Conservation (phyloP, 2,113 vertebrate species). For the Synchiropus splendidus region DNA sequence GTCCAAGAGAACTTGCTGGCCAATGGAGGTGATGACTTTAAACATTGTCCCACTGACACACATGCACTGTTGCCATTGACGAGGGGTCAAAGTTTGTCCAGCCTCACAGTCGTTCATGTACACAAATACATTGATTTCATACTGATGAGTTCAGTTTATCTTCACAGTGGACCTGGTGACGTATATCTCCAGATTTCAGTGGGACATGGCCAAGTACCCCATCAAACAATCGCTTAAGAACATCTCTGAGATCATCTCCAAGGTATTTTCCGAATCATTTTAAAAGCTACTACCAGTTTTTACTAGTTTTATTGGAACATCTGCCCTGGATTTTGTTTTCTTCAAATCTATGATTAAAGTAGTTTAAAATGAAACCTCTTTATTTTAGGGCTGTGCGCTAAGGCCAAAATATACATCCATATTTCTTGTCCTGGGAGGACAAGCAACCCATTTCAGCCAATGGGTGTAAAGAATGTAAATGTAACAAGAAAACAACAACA, state of each 20-base stretch:
- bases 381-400: no score
- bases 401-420: no score
- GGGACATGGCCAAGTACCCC: slow-evolving; percentile 99
- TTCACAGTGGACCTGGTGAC: slow-evolving; percentile 90
- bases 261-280: slow-evolving; percentile 59
- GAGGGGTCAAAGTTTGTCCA: not conserved
- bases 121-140: not conserved
- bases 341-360: no score
- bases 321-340: no score
- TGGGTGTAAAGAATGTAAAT: no score
- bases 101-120: no score
- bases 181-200: slow-evolving; percentile 94
- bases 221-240: slow-evolving; percentile 99
- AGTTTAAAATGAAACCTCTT: no score
- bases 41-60: not conserved
- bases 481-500: no score
- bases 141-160: not conserved
- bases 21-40: slow-evolving; percentile 79
- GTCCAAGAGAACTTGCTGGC: slow-evolving; percentile 97
- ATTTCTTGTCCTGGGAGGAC: no score
- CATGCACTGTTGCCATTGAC: not conserved
- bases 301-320: no score
- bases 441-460: no score
- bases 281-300: no score
- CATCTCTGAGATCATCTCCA: slow-evolving; percentile 97